Percentiles rank a stretch among this genome's conserved stretches.
Conservation (phyloP, 2,888 invertebrate species). For the Lasius fuliginosus region DNA sequence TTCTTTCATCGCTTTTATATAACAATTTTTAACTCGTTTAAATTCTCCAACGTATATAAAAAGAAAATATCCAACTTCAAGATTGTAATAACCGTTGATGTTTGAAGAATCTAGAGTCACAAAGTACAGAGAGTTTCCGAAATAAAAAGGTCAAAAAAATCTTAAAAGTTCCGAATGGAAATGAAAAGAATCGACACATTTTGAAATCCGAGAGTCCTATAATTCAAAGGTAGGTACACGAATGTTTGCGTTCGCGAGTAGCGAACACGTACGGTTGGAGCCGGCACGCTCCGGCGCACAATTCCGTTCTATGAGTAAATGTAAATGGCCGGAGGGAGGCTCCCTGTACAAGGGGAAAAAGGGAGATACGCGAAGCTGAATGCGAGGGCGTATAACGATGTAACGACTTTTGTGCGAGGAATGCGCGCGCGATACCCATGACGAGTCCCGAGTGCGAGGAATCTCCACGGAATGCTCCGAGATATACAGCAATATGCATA, state of each 20-base stretch:
- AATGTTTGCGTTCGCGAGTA: neutral
- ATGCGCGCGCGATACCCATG: conserved; percentile 50
- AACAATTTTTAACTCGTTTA: neutral
- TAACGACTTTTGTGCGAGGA: conserved; percentile 55
- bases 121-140: too few relatives aligned
- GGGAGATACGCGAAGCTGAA: conserved; percentile 40
- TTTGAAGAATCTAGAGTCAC: neutral
- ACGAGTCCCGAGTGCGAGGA: conserved; percentile 54
- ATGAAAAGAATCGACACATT: neutral
- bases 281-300: conserved; percentile 16
- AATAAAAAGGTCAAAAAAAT: neutral
- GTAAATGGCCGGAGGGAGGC: conserved; percentile 43
- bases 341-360: conserved; percentile 32
- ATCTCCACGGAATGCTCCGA: conserved; percentile 51
- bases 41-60: too few relatives aligned
- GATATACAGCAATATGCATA: conserved; percentile 53
- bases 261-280: neutral
- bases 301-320: conserved; percentile 39
- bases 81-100: neutral
- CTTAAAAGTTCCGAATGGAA: neutral
- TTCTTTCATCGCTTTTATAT: neutral
- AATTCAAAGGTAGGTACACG: neutral
- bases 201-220: neutral
- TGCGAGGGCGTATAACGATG: conserved; percentile 52
- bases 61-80: too few relatives aligned